Percentiles rank a stretch among this genome's conserved stretches.
Conservation (phyloP, 2,888 invertebrate genomes). For the Andrena hattorfiana region DNA sequence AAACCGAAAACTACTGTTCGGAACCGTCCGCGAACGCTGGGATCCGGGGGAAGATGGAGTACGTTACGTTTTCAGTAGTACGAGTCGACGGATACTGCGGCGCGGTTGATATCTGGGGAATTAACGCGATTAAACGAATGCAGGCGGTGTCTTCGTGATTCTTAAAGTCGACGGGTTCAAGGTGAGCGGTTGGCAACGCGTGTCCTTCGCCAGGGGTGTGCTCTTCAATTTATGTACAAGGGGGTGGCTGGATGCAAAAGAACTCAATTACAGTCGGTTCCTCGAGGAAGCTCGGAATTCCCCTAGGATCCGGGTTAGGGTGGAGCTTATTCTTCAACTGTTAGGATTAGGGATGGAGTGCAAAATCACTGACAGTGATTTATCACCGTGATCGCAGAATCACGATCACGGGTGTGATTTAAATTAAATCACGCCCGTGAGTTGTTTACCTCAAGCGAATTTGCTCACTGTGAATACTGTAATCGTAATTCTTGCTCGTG, state of each 20-base stretch:
- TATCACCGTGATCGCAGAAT: too few relatives aligned
- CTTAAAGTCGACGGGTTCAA: not conserved
- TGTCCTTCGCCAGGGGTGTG: slow-evolving; percentile 12
- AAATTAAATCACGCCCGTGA: too few relatives aligned
- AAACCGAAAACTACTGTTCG: too few relatives aligned
- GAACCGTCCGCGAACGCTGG: not conserved
- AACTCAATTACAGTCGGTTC: slow-evolving; percentile 72
- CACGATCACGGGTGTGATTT: too few relatives aligned
- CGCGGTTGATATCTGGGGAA: not conserved
- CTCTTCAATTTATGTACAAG: slow-evolving; percentile 21
- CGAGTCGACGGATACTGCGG: not conserved
- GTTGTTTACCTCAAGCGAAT: too few relatives aligned
- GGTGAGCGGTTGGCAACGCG: slow-evolving; percentile 7
- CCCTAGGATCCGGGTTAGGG: not conserved
- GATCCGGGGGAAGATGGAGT: not conserved
- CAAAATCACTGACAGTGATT: too few relatives aligned
- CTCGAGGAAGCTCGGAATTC: slow-evolving; percentile 45
- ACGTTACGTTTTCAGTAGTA: not conserved
- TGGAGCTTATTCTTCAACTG: too few relatives aligned
- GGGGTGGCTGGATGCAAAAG: slow-evolving; percentile 64
- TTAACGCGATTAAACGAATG: not conserved
- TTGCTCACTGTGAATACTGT: too few relatives aligned
- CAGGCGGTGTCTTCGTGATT: not conserved
- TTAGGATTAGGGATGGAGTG: too few relatives aligned
- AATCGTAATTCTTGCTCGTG: too few relatives aligned